Conservation (phyloP, 2,888 invertebrate species). For the Pterostichus madidus region DNA sequence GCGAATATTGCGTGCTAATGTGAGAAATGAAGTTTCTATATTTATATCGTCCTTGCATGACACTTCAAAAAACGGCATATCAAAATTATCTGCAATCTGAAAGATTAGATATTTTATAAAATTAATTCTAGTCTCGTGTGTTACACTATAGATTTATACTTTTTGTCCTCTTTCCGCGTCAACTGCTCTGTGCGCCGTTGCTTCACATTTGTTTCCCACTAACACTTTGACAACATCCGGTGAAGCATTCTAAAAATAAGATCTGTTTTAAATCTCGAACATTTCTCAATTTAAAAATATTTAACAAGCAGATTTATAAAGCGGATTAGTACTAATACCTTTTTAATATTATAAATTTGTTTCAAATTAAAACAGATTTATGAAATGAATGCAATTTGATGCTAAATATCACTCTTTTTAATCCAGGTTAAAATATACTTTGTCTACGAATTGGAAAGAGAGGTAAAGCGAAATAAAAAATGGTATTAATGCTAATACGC, state of each 20-base stretch:
- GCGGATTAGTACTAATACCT: too few species aligned
- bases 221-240: constrained; percentile 92
- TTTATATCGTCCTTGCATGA: constrained; percentile 93
- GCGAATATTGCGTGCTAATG: constrained; percentile 89
- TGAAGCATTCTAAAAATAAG: constrained; percentile 85
- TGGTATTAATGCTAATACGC: too few species aligned
- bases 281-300: too few species aligned
- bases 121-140: background rate
- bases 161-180: constrained; percentile 90
- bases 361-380: too few species aligned
- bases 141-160: constrained; percentile 76
- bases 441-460: too few species aligned
- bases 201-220: constrained; percentile 92
- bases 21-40: constrained; percentile 90
- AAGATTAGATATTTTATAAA: constrained; percentile 71
- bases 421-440: too few species aligned
- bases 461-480: too few species aligned
- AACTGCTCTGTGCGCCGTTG: constrained; percentile 86
- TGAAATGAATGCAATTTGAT: too few species aligned
- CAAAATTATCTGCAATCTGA: constrained; percentile 91
- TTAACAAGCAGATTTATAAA: too few species aligned
- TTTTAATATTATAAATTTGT: too few species aligned
- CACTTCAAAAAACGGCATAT: constrained; percentile 93
- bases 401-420: too few species aligned
- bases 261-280: background rate